phyloP scores from a whole-genome alignment of 1,140 invertebrate genomes.

The Drosophila pseudoananassae region DNA sequence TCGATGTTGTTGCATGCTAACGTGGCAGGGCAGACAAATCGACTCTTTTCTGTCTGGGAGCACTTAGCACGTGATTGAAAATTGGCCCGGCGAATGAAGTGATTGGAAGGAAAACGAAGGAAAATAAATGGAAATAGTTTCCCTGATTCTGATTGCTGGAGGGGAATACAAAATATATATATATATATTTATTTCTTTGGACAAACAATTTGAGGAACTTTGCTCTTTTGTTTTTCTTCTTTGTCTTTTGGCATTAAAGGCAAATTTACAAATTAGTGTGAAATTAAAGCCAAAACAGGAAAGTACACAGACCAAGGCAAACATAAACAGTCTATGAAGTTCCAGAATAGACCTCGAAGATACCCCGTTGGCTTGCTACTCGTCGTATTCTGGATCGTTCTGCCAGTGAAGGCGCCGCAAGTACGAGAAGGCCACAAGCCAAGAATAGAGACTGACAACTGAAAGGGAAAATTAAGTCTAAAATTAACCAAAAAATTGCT shows the following conservation, averaged over 20 bases:
- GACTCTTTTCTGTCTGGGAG: slow-evolving; percentile 65
- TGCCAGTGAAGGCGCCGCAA: slow-evolving; percentile 34
- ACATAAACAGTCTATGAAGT: slow-evolving; percentile 6
- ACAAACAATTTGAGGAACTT: slow-evolving; percentile 50
- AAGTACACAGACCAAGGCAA: slow-evolving; percentile 33
- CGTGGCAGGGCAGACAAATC: slow-evolving; percentile 74
- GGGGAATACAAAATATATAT: slow-evolving; percentile 28
- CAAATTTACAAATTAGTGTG: slow-evolving; percentile 79
- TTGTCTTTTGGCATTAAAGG: slow-evolving; percentile 68
- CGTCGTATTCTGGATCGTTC: slow-evolving; percentile 21
- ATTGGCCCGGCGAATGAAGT: slow-evolving; percentile 71
- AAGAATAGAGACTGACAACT: slow-evolving; percentile 45
- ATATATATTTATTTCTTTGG: slow-evolving; percentile 14
- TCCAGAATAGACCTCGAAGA: slow-evolving; percentile 9
- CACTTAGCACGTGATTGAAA: slow-evolving; percentile 82
- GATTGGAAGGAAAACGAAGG: slow-evolving; percentile 48
- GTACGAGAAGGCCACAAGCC: slow-evolving; percentile 29
- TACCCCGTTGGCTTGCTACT: not conserved
- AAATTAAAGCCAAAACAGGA: slow-evolving; percentile 58
- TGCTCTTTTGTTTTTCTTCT: slow-evolving; percentile 43
- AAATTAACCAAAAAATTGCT: not conserved
- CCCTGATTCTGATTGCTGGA: slow-evolving; percentile 41
- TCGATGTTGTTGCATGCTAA: slow-evolving; percentile 64
- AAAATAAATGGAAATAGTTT: slow-evolving; percentile 21
- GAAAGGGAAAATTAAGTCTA: not conserved